Base-by-base conservation (phyloP, 2,888 invertebrate species). In the Eupithecia pulchellata region DNA sequence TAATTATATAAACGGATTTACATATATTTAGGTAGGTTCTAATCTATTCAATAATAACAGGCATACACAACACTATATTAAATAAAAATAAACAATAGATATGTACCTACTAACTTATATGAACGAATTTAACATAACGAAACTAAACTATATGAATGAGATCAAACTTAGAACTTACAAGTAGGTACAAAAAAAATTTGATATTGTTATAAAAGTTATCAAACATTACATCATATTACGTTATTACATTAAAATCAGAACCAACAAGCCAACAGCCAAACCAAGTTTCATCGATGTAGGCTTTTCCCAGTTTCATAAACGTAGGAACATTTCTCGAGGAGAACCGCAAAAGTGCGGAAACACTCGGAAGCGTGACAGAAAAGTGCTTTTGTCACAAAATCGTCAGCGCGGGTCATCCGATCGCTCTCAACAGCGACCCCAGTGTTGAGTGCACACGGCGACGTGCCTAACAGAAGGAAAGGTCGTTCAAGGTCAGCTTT, bases 331-430 rank as follows among this genome's bases (percentile, higher is more conserved):
- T 4, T 14, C 57, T 61, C 34, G 17, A 32, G 32, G 5, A 42
- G 1, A 29, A 20, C 63, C 63, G 20, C 32, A 29, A 25, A 27
- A 52, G 52, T 25, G 52, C 52, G 52, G 30, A 30, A 61, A 61
- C 61, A 36, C 66, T 66, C 27, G 39, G 39, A 73, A 72, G 63
- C 60, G 62, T 68, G 72, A 62, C 71, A 75, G 69, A 70, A 76
- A 75, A 74, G 67, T 69, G 75, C 73, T 73, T 76, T 73, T 75
- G 77, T 78, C 72, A 71, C 67, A 75, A 77, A 76, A 69, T 70
- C 66, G 69, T 58, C 72, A 36, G 68, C 64, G 36, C 63, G 66
- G 64, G 73, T 75, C 71, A 69, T 72, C 66, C 69, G 61, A 66
- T 73, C 72, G 72, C 69, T 69, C 78, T 73, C 71, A 65, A 68